These are phyloP conservation scores for Galleria mellonella DNA, from an alignment of 1,140 invertebrate genomes.

Conservation along the genomic window DNA sequence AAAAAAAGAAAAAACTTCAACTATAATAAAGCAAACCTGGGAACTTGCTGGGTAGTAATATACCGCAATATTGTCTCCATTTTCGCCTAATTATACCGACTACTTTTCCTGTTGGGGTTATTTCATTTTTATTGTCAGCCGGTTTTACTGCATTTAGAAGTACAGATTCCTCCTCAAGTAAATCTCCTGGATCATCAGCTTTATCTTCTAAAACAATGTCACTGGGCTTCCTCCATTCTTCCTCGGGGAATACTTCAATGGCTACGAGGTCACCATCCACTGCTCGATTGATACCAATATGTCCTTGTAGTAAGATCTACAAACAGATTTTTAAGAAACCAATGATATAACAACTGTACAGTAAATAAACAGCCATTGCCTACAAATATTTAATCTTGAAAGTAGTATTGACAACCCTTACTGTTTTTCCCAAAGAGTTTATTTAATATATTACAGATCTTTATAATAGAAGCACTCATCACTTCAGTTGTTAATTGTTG, in stretches of 20 bases:
- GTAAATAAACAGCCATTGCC: no score
- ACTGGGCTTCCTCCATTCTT: slow-evolving; percentile 91
- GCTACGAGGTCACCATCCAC: slow-evolving; percentile 97
- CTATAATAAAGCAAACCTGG: no score
- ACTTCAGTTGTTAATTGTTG: no score
- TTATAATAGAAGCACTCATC: no score
- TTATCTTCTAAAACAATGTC: slow-evolving; percentile 91
- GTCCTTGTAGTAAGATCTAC: slow-evolving; percentile 92
- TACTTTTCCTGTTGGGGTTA: slow-evolving; percentile 88
- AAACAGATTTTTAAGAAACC: no score
- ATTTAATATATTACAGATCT: no score
- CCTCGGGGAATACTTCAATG: slow-evolving; percentile 91
- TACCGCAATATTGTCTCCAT: slow-evolving; percentile 98
- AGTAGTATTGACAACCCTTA: background rate
- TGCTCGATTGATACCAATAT: slow-evolving; percentile 92
- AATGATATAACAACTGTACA: no score
- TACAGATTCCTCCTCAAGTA: slow-evolving; percentile 80
- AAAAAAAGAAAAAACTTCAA: no score
- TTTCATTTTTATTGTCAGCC: slow-evolving; percentile 35
- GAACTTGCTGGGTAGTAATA: slow-evolving; percentile 86
- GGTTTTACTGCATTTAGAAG: slow-evolving; percentile 33
- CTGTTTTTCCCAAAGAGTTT: background rate
- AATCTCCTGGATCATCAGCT: slow-evolving; percentile 79
- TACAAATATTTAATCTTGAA: no score
- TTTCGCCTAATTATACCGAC: slow-evolving; percentile 97